Conservation (phyloP, 2,888 invertebrate species). For the Eupithecia pulchellata region DNA sequence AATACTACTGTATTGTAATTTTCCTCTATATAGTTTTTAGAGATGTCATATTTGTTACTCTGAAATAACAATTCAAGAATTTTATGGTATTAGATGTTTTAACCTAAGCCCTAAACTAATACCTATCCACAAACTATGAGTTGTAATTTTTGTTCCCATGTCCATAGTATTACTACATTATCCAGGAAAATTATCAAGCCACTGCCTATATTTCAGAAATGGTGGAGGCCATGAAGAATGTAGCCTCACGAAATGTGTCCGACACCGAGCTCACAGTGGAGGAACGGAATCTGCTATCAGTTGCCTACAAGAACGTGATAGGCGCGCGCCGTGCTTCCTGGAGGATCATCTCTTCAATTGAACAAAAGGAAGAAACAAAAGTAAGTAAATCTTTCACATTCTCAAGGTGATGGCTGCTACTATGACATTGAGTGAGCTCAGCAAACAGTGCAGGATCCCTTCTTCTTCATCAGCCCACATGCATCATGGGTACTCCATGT, state of each 20-base stretch:
- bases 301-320: slow-evolving; percentile 99
- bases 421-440: not conserved
- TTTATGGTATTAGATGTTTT: too few species aligned
- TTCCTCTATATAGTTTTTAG: not conserved
- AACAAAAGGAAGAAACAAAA: slow-evolving; percentile 98
- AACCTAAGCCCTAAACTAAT: too few species aligned
- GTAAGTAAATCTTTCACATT: slow-evolving; percentile 58
- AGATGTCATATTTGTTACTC: not conserved
- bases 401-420: not conserved
- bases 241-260: slow-evolving; percentile 94
- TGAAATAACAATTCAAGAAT: not conserved
- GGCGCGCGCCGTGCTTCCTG: slow-evolving; percentile 98
- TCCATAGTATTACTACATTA: not conserved
- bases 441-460: not conserved
- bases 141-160: too few species aligned
- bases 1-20: not conserved
- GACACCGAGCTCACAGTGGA: slow-evolving; percentile 96
- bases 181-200: not conserved
- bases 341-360: slow-evolving; percentile 98
- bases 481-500: too few species aligned
- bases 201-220: slow-evolving; percentile 89
- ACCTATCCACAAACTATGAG: not conserved
- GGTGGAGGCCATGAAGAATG: slow-evolving; percentile 99
- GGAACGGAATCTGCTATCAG: slow-evolving; percentile 98
- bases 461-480: not conserved